A percentile compares a stretch with the other conserved stretches of the same genome.
Evolutionary conservation across 2,888 invertebrate genomes (phyloP).

Genomic region (Margaritifera margaritifera): DNA sequence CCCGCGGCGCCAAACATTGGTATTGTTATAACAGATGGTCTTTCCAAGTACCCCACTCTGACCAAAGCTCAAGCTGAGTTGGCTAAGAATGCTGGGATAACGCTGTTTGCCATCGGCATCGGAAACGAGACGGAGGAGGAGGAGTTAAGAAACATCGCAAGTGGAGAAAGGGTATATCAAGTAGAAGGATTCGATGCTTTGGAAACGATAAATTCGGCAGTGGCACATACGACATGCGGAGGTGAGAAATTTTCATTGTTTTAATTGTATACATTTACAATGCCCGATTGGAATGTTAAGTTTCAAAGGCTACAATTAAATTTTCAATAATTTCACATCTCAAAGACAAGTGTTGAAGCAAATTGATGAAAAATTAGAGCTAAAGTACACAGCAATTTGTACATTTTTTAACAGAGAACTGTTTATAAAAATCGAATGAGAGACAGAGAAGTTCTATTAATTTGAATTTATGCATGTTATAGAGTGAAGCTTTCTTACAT

Average conservation of each 20-base stretch:
- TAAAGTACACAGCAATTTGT: no score
- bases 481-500: no score
- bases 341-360: no score
- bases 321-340: no score
- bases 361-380: no score
- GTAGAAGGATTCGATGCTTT: constrained; percentile 30
- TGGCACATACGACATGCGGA: constrained; percentile 38
- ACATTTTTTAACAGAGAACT: no score
- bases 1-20: constrained; percentile 33
- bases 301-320: no score
- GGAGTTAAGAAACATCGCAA: constrained; percentile 30
- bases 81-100: constrained; percentile 30
- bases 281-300: no score
- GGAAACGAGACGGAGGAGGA: constrained; percentile 27
- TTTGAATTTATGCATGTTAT: no score
- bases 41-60: constrained; percentile 29
- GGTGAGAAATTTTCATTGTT: constrained; percentile 6
- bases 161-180: constrained; percentile 19
- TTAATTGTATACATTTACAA: no score
- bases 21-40: constrained; percentile 37
- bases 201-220: constrained; percentile 21
- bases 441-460: no score
- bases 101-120: constrained; percentile 40
- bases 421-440: no score
- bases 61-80: constrained; percentile 26